Percentiles rank a stretch among this genome's conserved stretches.
These are phyloP conservation scores for Electrona antarctica DNA, from an alignment of 2,113 vertebrate genomes.

Conservation along the genomic window DNA sequence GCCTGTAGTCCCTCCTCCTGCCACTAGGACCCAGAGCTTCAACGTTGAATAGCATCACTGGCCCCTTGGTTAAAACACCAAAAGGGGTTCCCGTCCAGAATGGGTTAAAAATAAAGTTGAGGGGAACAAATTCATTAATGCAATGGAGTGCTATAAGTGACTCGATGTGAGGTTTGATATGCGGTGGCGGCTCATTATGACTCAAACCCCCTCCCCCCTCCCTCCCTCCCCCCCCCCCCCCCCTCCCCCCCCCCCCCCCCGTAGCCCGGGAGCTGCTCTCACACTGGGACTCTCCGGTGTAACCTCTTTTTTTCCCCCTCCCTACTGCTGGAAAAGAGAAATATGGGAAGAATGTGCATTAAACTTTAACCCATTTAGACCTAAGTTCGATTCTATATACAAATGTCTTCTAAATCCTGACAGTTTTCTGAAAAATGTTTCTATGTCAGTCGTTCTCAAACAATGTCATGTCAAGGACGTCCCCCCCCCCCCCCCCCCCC, in stretches of 20 bases:
- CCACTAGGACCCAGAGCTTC: no score
- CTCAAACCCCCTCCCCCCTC: slow-evolving; percentile 40
- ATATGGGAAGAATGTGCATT: slow-evolving; percentile 80
- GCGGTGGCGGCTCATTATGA: slow-evolving; percentile 66
- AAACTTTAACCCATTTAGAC: slow-evolving; percentile 66
- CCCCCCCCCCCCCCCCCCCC: no score
- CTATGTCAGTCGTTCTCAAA: no score
- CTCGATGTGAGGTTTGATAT: slow-evolving; percentile 70
- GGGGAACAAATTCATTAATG: slow-evolving; percentile 73
- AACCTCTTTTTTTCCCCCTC: slow-evolving; percentile 44
- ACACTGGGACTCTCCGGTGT: slow-evolving; percentile 59
- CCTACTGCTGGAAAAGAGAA: slow-evolving; percentile 52
- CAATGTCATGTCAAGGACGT: no score
- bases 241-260: slow-evolving; percentile 16
- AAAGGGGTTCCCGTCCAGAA: no score
- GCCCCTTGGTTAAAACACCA: no score
- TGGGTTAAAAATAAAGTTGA: slow-evolving; percentile 72
- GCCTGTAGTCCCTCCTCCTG: no score
- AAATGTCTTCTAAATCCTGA: no score
- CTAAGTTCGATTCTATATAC: no score
- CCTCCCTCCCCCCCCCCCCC: background rate
- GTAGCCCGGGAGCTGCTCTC: slow-evolving; percentile 55
- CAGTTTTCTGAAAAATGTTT: no score
- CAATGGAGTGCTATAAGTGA: slow-evolving; percentile 56
- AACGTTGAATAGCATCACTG: no score